Conservation (phyloP, 2,113 vertebrate genomes). For the Oceanites oceanicus region DNA sequence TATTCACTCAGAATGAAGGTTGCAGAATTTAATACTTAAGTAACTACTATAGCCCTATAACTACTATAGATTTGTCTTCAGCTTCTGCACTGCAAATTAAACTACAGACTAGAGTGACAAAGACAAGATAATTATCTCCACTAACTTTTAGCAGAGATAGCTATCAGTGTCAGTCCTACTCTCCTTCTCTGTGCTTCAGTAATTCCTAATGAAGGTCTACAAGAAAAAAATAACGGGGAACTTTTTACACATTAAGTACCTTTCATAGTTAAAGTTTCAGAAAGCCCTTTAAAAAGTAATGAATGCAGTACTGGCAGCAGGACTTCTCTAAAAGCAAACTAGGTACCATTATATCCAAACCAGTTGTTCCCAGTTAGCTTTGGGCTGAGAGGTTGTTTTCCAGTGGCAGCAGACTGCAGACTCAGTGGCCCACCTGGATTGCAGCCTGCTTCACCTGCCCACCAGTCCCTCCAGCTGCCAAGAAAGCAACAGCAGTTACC, state of each 20-base stretch:
- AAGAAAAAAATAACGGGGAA: neutral
- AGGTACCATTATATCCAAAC: neutral
- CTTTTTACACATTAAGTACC: neutral
- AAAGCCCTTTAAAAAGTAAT: neutral
- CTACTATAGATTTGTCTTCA: neutral
- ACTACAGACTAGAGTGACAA: neutral
- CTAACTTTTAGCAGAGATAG: conserved; percentile 25
- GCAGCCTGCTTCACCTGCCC: neutral
- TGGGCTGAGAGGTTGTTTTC: neutral
- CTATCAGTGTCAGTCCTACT: neutral
- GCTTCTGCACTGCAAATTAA: neutral
- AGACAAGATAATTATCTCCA: conserved; percentile 36
- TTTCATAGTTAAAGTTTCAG: neutral
- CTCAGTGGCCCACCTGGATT: neutral
- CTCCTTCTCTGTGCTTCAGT: neutral
- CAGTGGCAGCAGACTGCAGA: neutral
- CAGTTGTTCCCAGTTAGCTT: neutral
- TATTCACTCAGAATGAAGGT: neutral
- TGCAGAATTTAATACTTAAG: neutral
- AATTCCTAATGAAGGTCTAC: conserved; percentile 6
- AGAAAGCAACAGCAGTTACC: neutral
- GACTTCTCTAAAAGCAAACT: neutral
- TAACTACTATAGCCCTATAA: neutral
- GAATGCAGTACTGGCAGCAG: neutral
- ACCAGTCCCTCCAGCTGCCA: neutral